These are phyloP conservation scores for Periophthalmus magnuspinnatus DNA, from an alignment of 2,797 vertebrate species.

Conservation along the genomic window DNA sequence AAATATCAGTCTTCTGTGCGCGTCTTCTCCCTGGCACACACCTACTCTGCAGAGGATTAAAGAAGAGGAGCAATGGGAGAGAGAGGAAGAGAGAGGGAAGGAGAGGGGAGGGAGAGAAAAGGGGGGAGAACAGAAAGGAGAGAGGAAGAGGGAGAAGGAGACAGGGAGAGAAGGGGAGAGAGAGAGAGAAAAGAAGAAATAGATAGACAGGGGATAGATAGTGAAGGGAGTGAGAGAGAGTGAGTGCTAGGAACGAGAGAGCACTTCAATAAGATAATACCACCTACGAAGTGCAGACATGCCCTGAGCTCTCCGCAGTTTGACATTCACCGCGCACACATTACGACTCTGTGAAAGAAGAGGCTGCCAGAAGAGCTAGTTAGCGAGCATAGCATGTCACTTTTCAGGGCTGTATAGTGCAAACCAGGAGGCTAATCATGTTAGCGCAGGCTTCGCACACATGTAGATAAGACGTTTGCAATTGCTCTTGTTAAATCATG, in stretches of 20 bases:
- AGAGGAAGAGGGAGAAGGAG: too few species aligned
- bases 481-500: neutral
- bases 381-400: constrained; percentile 26
- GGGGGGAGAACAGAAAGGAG: too few species aligned
- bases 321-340: constrained; percentile 42
- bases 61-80: constrained; percentile 42
- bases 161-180: too few species aligned
- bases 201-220: too few species aligned
- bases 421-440: constrained; percentile 22
- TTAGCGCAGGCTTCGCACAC: neutral
- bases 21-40: constrained; percentile 49
- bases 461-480: neutral
- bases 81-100: constrained; percentile 17
- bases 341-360: constrained; percentile 29
- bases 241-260: constrained; percentile 38
- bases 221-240: constrained; percentile 21
- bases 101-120: too few species aligned
- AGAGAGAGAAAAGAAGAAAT: too few species aligned
- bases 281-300: constrained; percentile 47
- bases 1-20: constrained; percentile 64
- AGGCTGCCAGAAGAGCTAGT: constrained; percentile 19
- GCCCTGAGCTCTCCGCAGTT: constrained; percentile 44
- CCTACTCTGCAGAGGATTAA: constrained; percentile 70
- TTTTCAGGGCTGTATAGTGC: constrained; percentile 17
- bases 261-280: constrained; percentile 59